phyloP scores from a whole-genome alignment of 2,888 invertebrate genomes.

The Schizotus pectinicornis region DNA sequence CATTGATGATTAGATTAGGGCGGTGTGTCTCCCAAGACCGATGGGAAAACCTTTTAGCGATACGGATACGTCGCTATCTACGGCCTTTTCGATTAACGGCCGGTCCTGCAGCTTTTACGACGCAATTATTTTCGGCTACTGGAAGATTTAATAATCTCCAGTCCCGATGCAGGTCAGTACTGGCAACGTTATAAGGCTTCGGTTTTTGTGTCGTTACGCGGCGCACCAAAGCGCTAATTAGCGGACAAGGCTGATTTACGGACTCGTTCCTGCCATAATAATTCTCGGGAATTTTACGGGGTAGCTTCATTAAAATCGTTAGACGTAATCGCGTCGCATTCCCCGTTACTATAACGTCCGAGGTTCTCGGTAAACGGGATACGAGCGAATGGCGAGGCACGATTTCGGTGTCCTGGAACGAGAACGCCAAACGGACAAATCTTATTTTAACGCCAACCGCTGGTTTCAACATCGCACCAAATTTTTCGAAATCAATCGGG shows the following conservation, averaged over 20 bases:
- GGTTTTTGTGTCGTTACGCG: slow-evolving; percentile 17
- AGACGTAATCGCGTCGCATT: slow-evolving; percentile 15
- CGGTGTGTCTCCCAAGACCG: slow-evolving; percentile 18
- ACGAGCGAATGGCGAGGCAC: background rate
- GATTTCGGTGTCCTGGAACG: slow-evolving; percentile 6
- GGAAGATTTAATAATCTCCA: slow-evolving; percentile 1
- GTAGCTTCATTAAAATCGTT: slow-evolving; percentile 21
- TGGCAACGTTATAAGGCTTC: slow-evolving; percentile 8
- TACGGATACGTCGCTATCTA: slow-evolving; percentile 14
- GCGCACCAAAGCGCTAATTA: slow-evolving; percentile 18
- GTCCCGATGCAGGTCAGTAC: slow-evolving; percentile 11
- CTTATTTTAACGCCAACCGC: no score
- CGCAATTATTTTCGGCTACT: background rate
- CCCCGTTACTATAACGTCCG: slow-evolving; percentile 7
- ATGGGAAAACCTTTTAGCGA: slow-evolving; percentile 20
- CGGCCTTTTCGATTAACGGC: background rate
- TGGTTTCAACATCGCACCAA: no score
- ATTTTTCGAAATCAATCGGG: no score
- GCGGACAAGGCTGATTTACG: slow-evolving; percentile 18
- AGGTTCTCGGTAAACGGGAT: slow-evolving; percentile 8
- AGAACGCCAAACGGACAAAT: no score
- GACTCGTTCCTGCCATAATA: slow-evolving; percentile 23
- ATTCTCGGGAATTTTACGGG: slow-evolving; percentile 24
- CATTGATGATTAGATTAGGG: slow-evolving; percentile 26
- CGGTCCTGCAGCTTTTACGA: no score